These are phyloP conservation scores for Meliscaeva auricollis DNA, from an alignment of 2,888 invertebrate genomes.

Conservation along the genomic window DNA sequence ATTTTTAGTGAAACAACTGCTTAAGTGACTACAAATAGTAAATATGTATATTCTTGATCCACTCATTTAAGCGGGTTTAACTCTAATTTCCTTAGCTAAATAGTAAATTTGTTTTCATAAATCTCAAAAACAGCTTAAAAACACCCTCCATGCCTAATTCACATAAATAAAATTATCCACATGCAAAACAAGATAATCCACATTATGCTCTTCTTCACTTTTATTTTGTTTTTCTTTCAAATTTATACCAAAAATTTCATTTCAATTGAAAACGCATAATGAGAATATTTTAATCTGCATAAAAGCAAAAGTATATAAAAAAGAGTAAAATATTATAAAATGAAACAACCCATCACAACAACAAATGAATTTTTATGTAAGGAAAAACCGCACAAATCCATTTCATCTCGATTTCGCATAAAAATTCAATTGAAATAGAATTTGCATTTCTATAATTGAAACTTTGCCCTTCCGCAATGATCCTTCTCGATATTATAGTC, in stretches of 20 bases:
- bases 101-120: no score
- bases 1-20: no score
- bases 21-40: no score
- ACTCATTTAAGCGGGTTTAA: no score
- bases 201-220: background rate
- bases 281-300: conserved; percentile 56
- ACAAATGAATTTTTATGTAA: conserved; percentile 20
- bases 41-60: no score
- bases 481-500: background rate
- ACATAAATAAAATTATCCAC: no score
- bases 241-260: background rate
- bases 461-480: conserved; percentile 40
- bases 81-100: no score
- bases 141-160: no score
- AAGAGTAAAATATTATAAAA: conserved; percentile 13
- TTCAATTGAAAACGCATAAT: conserved; percentile 39
- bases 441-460: conserved; percentile 74
- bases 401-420: conserved; percentile 54
- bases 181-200: background rate
- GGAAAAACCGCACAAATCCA: conserved; percentile 41
- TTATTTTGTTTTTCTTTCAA: background rate
- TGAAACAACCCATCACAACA: background rate
- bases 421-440: conserved; percentile 66
- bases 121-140: no score
- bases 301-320: conserved; percentile 8